Evolutionary conservation across 2,113 vertebrate genomes (phyloP), one percentile per base, ranked within the genome.

Genomic region (Phalacrocorax pelagicus): DNA sequence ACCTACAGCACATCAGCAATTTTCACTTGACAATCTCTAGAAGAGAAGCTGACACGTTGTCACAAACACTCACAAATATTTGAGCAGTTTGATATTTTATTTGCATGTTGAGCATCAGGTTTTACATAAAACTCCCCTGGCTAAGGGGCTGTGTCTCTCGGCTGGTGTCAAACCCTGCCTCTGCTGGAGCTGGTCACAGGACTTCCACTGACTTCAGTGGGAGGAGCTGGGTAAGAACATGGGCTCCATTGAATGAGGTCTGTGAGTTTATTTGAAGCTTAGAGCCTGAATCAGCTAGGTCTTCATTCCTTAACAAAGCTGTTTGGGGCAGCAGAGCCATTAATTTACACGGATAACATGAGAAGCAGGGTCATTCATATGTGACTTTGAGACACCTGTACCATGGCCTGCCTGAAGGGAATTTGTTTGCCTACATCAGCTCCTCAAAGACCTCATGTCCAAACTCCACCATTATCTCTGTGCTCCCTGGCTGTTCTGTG

Each of bases 11-110:
- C 57, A 77, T 66, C 52, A 71, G 47, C 29, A 66, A 55, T 92
- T 93, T 89, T 86, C n/a, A 67, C 40, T 86, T 88, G 80, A 83
- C 59, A 84, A 63, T 72, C 66, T 83, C 73, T 81, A 55, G 57
- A 92, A 92, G 65, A 47, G 13, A 74, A 78, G 34, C 44, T 96
- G 91, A 65, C 47, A 8, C 61, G 46, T 84, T 96, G 86, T 92
- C 84, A 89, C 47, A 93, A 84, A 84, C n/a, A 40, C 42, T 89
- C 55, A 72, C 71, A 91, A 87, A 75, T 91, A 75, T 91, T 88
- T 92, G 70, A 87, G 54, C 27, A 46, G 52, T 70, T 93, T 74
- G 55, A 32, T 78, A 30, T 72, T 89, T 89, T 84, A 61, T 44
- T 90, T 91, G 49, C 40, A 34, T 80, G 58, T 42, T 78, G 36